These are phyloP conservation scores for Fopius arisanus DNA, from an alignment of 1,140 invertebrate genomes.

Conservation along the genomic window DNA sequence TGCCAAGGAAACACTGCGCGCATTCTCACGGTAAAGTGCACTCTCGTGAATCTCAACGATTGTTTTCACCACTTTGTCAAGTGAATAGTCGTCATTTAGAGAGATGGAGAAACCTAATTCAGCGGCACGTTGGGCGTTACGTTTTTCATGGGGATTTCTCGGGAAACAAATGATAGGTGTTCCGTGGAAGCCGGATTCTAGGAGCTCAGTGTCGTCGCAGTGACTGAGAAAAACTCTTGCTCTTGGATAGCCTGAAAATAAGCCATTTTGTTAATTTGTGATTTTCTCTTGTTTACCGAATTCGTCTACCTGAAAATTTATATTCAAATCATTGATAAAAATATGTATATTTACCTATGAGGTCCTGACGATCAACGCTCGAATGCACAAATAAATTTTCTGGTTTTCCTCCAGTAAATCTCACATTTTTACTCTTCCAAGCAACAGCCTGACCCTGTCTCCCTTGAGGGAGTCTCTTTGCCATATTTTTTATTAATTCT, in stretches of 20 bases:
- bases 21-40: slow-evolving; percentile 49
- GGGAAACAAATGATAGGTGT: slow-evolving; percentile 60
- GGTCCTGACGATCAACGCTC: slow-evolving; percentile 55
- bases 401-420: slow-evolving; percentile 32
- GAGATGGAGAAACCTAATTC: slow-evolving; percentile 52
- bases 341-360: slow-evolving; percentile 58
- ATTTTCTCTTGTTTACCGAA: background rate
- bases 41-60: slow-evolving; percentile 47
- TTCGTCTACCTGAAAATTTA: background rate
- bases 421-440: slow-evolving; percentile 50
- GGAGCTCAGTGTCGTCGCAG: slow-evolving; percentile 54
- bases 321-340: background rate
- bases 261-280: background rate
- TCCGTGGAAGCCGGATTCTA: slow-evolving; percentile 56
- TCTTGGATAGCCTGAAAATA: slow-evolving; percentile 50
- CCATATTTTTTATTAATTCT: slow-evolving; percentile 47
- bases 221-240: slow-evolving; percentile 55
- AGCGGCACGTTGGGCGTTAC: slow-evolving; percentile 47
- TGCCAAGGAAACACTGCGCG: slow-evolving; percentile 49
- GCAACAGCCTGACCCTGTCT: slow-evolving; percentile 53
- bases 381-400: slow-evolving; percentile 51
- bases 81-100: slow-evolving; percentile 34
- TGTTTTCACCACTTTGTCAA: slow-evolving; percentile 34
- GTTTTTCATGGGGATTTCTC: slow-evolving; percentile 46
- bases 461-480: slow-evolving; percentile 48